Evolutionary conservation across 2,113 vertebrate genomes (phyloP), one percentile per base, ranked within the genome.

Genomic region (Symphodus melops): DNA sequence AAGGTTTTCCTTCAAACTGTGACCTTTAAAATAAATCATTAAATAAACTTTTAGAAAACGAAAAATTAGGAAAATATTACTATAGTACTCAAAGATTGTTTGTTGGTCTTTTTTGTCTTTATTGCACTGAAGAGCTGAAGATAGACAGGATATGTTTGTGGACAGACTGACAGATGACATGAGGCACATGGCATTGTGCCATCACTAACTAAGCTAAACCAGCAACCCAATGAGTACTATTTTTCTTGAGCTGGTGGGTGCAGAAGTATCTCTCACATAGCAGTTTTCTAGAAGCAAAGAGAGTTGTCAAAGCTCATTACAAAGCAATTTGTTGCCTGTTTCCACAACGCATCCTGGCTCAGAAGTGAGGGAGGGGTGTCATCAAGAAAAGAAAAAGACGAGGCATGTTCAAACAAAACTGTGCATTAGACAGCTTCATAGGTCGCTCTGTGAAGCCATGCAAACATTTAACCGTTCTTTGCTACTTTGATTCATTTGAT

Each of bases 301-400:
- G 65, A 85, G 79, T 77, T 65, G 58, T 82, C 59, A 65, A 28
- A 67, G 84, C 71, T 84, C 84, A 71, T 88, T 71, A 85, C 64
- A 46, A 79, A 84, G 83, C 87, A 85, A 88, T 90, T 88, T 88
- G 84, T 89, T 83, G 59, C 81, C 72, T 68, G 81, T 85, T 86
- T 81, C 65, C 59, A 68, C 19, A 53, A 65, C 41, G 68, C 56
- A 71, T 59, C 54, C 28, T 25, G 44, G 67, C 82, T 79, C 37
- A 4, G 51, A 67, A 42, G 74, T 19, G 21, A 49, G 46, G 52
- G 62, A 57, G 80, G 58, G 81, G 54, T 19, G 48, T 53, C 60
- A 72, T 39, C n/a, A n/a, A n/a, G 61, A 61, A 57, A 55, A 58
- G 59, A 54, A 41, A 82, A 75, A 83, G 76, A 62, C 23, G 39